Percentiles rank a stretch among this genome's conserved stretches.
phyloP scores from a whole-genome alignment of 2,888 invertebrate genomes.

The Baccha elongata region DNA sequence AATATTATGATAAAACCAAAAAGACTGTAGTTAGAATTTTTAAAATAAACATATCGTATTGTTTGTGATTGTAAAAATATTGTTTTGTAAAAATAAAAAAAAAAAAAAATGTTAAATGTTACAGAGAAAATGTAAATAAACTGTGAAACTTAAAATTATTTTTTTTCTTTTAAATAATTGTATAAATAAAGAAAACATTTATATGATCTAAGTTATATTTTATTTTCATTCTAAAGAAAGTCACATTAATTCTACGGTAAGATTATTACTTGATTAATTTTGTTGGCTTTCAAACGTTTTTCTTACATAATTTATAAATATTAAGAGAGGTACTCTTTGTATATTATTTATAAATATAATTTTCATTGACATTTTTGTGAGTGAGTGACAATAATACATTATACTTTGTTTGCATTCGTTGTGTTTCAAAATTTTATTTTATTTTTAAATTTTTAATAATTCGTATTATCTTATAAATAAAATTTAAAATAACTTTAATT shows the following conservation, averaged over 20 bases:
- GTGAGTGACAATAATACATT: slow-evolving; percentile 66
- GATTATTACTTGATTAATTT: slow-evolving; percentile 10
- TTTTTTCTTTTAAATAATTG: neutral
- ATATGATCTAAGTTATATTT: slow-evolving; percentile 39
- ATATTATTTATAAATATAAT: neutral
- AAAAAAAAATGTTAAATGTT: neutral
- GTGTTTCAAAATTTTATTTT: slow-evolving; percentile 57
- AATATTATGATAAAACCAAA: slow-evolving; percentile 34
- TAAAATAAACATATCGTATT: slow-evolving; percentile 31
- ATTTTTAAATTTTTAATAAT: neutral
- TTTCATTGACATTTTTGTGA: slow-evolving; percentile 56
- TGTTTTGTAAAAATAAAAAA: neutral
- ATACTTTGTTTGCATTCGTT: slow-evolving; percentile 73
- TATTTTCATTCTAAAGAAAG: slow-evolving; percentile 50
- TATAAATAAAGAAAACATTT: neutral
- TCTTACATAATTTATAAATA: slow-evolving; percentile 4
- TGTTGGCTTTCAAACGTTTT: slow-evolving; percentile 27
- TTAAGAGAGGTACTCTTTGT: slow-evolving; percentile 36
- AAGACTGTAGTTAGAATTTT: slow-evolving; percentile 67
- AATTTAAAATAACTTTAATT: neutral
- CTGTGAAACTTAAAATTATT: neutral
- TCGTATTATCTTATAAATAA: neutral
- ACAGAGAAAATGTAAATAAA: slow-evolving; percentile 12
- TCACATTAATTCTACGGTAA: slow-evolving; percentile 31
- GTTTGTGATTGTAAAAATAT: slow-evolving; percentile 27